A percentile compares a stretch with the other conserved stretches of the same genome.
phyloP scores from a whole-genome alignment of 2,113 vertebrate species.

The Equus quagga region DNA sequence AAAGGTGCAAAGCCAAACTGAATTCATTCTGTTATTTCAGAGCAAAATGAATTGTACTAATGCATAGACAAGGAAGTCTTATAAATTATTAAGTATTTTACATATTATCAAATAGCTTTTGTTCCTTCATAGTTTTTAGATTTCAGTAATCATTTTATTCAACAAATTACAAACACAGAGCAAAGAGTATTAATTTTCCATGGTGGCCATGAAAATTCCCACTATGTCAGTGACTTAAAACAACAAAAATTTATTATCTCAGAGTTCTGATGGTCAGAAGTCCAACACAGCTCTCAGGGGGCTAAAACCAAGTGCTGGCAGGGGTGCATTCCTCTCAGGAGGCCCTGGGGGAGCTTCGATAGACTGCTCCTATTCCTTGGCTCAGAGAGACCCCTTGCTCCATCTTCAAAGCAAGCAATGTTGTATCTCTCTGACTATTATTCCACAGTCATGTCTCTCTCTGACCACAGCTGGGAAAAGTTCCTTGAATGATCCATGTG shows the following conservation, averaged over 20 bases:
- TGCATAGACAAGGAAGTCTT: neutral
- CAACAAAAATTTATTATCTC: neutral
- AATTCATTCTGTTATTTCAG: neutral
- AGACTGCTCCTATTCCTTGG: neutral
- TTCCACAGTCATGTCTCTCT: neutral
- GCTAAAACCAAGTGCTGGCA: neutral
- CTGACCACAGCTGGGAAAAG: neutral
- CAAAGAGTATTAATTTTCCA: neutral
- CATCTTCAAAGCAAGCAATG: neutral
- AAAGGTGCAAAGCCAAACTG: neutral
- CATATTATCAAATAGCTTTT: neutral
- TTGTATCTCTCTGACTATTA: neutral
- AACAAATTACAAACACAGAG: constrained; percentile 44
- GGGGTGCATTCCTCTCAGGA: neutral
- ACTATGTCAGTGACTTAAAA: constrained; percentile 25
- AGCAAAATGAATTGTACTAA: constrained; percentile 27
- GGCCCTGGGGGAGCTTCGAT: neutral
- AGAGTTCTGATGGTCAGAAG: neutral
- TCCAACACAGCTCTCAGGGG: neutral
- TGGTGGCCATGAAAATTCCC: neutral
- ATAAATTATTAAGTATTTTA: constrained; percentile 18
- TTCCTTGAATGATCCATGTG: neutral
- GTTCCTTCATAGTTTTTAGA: neutral
- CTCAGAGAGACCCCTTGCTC: neutral
- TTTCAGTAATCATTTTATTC: constrained; percentile 17